phyloP scores from a whole-genome alignment of 1,140 invertebrate species.

The Macrosteles quadrilineatus region DNA sequence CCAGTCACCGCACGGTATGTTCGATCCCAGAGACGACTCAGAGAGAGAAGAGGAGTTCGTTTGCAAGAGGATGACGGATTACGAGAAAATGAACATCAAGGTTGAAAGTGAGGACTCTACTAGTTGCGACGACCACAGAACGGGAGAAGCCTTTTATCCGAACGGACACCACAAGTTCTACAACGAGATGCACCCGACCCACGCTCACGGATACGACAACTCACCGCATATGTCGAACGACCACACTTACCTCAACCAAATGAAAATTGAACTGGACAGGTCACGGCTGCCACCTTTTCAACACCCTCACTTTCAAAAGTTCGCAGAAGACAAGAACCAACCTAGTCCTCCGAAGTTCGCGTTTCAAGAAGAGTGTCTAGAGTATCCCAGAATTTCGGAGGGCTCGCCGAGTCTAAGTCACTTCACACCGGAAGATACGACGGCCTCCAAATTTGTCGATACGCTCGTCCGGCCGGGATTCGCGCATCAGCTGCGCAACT shows the following conservation, averaged over 20 bases:
- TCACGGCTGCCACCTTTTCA: not conserved
- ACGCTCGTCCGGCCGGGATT: not conserved
- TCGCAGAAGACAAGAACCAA: not conserved
- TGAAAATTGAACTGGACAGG: not conserved
- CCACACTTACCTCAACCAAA: not conserved
- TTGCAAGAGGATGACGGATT: not conserved
- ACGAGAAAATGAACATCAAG: slow-evolving; percentile 14
- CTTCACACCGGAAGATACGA: not conserved
- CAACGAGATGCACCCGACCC: not conserved
- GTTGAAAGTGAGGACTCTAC: slow-evolving; percentile 2
- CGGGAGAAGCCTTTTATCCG: not conserved
- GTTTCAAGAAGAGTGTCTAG: not conserved
- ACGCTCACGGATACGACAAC: not conserved
- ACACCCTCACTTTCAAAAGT: not conserved
- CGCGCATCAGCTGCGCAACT: not conserved
- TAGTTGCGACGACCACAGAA: not conserved
- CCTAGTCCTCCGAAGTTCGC: not conserved
- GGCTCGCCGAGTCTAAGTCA: not conserved
- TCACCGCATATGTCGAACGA: not conserved
- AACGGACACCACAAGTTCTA: not conserved
- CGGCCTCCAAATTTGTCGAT: not conserved
- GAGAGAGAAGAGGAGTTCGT: not conserved
- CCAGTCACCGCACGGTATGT: slow-evolving; percentile 1
- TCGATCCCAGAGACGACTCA: not conserved
- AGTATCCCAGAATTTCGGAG: not conserved